Evolutionary conservation across 2,797 vertebrate genomes (phyloP).

Genomic region (Pangasius djambal): DNA sequence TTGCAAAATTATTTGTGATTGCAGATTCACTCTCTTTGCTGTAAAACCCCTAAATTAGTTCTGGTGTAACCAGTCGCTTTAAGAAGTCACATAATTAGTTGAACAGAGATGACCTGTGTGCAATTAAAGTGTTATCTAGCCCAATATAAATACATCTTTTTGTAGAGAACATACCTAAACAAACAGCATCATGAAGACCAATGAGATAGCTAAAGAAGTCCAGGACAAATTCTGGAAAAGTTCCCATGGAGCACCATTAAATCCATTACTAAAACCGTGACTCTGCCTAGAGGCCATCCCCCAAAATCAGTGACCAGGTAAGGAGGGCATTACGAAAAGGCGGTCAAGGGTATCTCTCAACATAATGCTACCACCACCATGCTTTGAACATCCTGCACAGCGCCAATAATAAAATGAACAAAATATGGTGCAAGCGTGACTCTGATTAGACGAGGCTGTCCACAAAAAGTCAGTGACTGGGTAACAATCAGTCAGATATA

Average conservation of each 20-base stretch:
- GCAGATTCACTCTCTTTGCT: not conserved
- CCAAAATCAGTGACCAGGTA: too few species aligned
- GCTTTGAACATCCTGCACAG: not conserved
- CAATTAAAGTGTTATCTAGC: not conserved
- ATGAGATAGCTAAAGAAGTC: not conserved
- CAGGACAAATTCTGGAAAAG: not conserved
- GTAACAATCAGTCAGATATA: not conserved
- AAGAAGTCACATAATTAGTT: not conserved
- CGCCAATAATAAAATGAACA: not conserved
- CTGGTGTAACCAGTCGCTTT: not conserved
- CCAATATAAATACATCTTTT: not conserved
- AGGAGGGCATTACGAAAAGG: not conserved
- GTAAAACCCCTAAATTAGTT: not conserved
- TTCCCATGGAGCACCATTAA: not conserved
- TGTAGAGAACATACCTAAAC: not conserved
- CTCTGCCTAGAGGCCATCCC: not conserved
- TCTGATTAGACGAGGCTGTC: too few species aligned
- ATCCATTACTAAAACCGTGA: not conserved
- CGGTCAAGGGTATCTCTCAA: not conserved
- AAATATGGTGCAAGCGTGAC: not conserved
- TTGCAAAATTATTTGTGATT: not conserved
- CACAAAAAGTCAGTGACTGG: not conserved
- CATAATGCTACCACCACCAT: not conserved
- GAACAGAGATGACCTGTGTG: not conserved
- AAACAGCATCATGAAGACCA: not conserved